A percentile compares a stretch with the other conserved stretches of the same genome.
Conservation (phyloP, 2,797 vertebrate species). For the Schizopygopsis malacanthus region DNA sequence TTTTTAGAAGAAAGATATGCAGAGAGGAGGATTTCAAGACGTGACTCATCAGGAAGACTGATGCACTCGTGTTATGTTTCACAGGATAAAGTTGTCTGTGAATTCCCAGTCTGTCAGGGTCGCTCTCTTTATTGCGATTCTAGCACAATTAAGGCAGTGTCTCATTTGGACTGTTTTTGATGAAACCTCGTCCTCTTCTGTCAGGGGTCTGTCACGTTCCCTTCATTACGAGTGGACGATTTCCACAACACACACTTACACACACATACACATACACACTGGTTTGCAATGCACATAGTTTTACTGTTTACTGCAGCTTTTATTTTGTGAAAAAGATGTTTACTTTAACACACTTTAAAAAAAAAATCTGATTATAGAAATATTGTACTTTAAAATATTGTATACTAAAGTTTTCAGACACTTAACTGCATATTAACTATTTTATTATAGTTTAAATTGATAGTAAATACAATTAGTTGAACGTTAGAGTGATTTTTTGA, state of each 20-base stretch:
- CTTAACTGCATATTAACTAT: no score
- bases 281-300: neutral
- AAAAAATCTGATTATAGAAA: neutral
- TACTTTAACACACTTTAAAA: no score
- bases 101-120: neutral
- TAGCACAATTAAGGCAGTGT: neutral
- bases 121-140: neutral
- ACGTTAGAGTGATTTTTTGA: no score
- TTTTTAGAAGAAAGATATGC: slow-evolving; percentile 31
- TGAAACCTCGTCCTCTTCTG: neutral
- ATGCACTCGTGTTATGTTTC: neutral
- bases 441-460: no score
- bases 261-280: neutral
- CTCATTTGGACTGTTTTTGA: neutral
- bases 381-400: neutral
- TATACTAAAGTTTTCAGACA: no score
- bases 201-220: neutral
- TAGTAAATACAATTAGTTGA: no score
- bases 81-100: neutral
- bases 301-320: neutral
- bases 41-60: slow-evolving; percentile 24
- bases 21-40: slow-evolving; percentile 19
- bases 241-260: neutral
- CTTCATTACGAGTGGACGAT: neutral
- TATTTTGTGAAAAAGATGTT: neutral